Base-by-base conservation (phyloP, 2,888 invertebrate genomes). In the Lamellibrachia columna region DNA sequence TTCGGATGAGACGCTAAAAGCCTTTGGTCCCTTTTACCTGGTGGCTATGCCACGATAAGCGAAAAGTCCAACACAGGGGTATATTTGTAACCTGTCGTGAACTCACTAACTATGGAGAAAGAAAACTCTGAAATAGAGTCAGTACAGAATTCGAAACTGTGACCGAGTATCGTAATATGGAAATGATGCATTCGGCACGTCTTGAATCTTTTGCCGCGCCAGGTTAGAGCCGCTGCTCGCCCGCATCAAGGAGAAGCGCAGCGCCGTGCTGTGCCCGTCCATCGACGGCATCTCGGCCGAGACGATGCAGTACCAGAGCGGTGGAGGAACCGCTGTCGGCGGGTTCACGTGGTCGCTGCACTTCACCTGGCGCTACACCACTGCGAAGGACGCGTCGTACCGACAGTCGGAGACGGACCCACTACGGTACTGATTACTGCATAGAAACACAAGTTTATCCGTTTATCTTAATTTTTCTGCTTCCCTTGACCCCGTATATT, bases 251-350 rank as follows among this genome's bases (percentile, higher is more conserved):
- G 98, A 98, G 94, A 97, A 98, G 75, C 97, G 97, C 0, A 98
- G 97, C 53, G 98, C 98, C 15, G 98, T 99, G 9, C 97, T 99
- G 92, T 98, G 99, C 95, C 99, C 99, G 91, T 98, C 99, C 95
- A 99, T 99, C 94, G 99, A 99, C 97, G 98, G 98, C 93, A 99
- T 99, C 95, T 98, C 98, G 96, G 98, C 98, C 94, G 97, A 97
- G 94, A 98, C 97, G 92, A 97, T 99, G n/a, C 94, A 94, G 92
- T 96, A 96, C 94, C 95, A 95, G 3, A 95, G 94, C 7, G 95
- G 95, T 6, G 96, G 96, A 7, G 95, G 95, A 58, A 94, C 93
- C 92, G 91, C 91, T n/a, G 95, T 96, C 0, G 97, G 97, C 0
- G 96, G 96, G 1, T 97, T 97, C 95, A 96, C 96, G 95, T 97